phyloP scores from a whole-genome alignment of 2,888 invertebrate genomes.

The Apantesis nais region DNA sequence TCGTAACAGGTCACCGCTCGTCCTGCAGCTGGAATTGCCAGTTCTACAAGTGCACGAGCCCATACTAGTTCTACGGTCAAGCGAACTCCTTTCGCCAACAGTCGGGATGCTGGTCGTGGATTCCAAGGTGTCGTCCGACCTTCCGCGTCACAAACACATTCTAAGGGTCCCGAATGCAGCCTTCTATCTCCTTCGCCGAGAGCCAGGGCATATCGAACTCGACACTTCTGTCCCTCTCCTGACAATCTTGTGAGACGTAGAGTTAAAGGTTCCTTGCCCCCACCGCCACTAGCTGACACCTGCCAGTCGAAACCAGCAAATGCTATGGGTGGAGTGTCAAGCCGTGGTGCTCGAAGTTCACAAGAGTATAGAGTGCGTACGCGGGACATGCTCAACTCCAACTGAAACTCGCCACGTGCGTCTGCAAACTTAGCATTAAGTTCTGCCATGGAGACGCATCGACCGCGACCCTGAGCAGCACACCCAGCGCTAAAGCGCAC shows the following conservation, averaged over 20 bases:
- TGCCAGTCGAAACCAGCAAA: slow-evolving; percentile 95
- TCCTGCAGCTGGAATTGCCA: slow-evolving; percentile 85
- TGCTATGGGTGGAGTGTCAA: slow-evolving; percentile 86
- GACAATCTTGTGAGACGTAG: slow-evolving; percentile 89
- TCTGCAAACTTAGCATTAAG: slow-evolving; percentile 91
- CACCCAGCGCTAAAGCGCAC: slow-evolving; percentile 89
- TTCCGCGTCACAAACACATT: slow-evolving; percentile 89
- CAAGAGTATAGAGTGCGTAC: slow-evolving; percentile 91
- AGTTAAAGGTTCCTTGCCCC: slow-evolving; percentile 83
- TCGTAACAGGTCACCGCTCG: slow-evolving; percentile 89
- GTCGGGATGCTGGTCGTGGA: slow-evolving; percentile 87
- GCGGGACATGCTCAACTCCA: slow-evolving; percentile 91
- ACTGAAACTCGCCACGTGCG: slow-evolving; percentile 91
- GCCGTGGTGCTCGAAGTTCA: slow-evolving; percentile 87
- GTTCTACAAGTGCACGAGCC: slow-evolving; percentile 87
- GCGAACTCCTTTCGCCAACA: slow-evolving; percentile 87
- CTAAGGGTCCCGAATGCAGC: slow-evolving; percentile 89
- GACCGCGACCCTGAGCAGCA: slow-evolving; percentile 90
- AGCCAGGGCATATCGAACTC: slow-evolving; percentile 89
- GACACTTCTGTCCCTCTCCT: slow-evolving; percentile 92
- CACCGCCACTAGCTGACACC: slow-evolving; percentile 87
- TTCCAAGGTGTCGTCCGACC: slow-evolving; percentile 90
- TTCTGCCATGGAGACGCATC: slow-evolving; percentile 90
- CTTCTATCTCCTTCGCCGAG: slow-evolving; percentile 89
- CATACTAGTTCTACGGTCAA: slow-evolving; percentile 90